These are phyloP conservation scores for Anguilla pacifica DNA, from an alignment of 2,797 vertebrate species.

Conservation along the genomic window DNA sequence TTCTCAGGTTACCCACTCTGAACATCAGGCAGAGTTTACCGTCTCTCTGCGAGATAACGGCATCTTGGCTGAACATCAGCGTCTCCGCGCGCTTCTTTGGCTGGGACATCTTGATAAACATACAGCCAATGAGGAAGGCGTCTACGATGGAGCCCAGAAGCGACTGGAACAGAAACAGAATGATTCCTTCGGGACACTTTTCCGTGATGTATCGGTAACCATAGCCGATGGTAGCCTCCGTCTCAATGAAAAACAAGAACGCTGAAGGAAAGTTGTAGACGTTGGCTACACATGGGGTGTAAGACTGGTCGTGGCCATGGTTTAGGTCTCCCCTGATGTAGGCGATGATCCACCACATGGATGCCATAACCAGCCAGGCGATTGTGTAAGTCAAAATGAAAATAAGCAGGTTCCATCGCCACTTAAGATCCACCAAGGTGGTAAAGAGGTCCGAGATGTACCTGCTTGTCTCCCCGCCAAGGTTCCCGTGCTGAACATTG, in stretches of 20 bases:
- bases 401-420: conserved; percentile 93
- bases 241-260: conserved; percentile 91
- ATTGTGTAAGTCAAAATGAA: conserved; percentile 89
- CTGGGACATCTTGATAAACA: conserved; percentile 96
- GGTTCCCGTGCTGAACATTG: conserved; percentile 90
- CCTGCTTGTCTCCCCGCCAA: conserved; percentile 85
- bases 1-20: conserved; percentile 87
- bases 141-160: conserved; percentile 88
- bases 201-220: conserved; percentile 88
- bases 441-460: conserved; percentile 90
- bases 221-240: conserved; percentile 89
- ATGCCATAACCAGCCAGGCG: conserved; percentile 92
- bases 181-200: conserved; percentile 87
- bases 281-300: conserved; percentile 86
- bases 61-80: conserved; percentile 87
- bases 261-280: conserved; percentile 92
- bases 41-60: conserved; percentile 86
- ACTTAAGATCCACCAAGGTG: conserved; percentile 89
- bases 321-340: conserved; percentile 85
- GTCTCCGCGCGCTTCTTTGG: conserved; percentile 92
- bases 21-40: conserved; percentile 91
- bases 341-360: conserved; percentile 92
- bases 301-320: conserved; percentile 69
- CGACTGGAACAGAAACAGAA: conserved; percentile 90
- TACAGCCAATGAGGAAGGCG: conserved; percentile 90